Base-by-base conservation (phyloP, 2,888 invertebrate genomes). In the Oxycera nigricornis region DNA sequence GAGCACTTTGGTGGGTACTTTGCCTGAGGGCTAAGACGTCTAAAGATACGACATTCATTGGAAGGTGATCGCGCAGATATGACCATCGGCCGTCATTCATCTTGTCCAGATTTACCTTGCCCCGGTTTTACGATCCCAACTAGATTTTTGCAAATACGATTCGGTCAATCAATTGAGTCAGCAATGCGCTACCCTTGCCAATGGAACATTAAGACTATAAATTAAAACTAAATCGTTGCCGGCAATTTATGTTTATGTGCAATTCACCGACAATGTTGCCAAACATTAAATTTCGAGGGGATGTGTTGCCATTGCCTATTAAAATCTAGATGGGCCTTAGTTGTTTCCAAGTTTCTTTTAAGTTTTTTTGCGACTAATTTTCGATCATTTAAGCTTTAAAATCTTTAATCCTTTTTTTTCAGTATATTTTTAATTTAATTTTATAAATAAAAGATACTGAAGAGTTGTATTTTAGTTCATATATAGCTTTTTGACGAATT, bases 251-350 rank as follows among this genome's bases (percentile, higher is more conserved):
- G 52, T 55, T 52, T 67, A 46, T 26, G 35, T 20, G 50, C 14
- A 52, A 68, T 70, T 70, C n/a, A 55, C n/a, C 70, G 22, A 70
- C 70, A 70, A 22, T 70, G 70, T 70, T 55, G 52, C 67, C 4
- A 20, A 28, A n/a, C 3, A 1, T 2, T 61, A 28, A n/a, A 4
- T 7, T 2, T 2, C 14, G 3, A 3, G 22, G 24, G 4, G 2
- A 59, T 14, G 62, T 4, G 62, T 35, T 31, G 35, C 39, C 62
- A 26, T 7, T 46, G 17, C 14, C 17, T 46, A 35, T 35, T 35
- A 30, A n/a, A n/a, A n/a, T n/a, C n/a, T n/a, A n/a, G n/a, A n/a
- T n/a, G n/a, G n/a, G n/a, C n/a, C n/a, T n/a, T n/a, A n/a, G n/a
- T n/a, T n/a, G n/a, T n/a, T n/a, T n/a, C n/a, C n/a, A n/a, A n/a